Base-by-base conservation (phyloP, 2,113 vertebrate genomes). In the Varanus komodoensis region DNA sequence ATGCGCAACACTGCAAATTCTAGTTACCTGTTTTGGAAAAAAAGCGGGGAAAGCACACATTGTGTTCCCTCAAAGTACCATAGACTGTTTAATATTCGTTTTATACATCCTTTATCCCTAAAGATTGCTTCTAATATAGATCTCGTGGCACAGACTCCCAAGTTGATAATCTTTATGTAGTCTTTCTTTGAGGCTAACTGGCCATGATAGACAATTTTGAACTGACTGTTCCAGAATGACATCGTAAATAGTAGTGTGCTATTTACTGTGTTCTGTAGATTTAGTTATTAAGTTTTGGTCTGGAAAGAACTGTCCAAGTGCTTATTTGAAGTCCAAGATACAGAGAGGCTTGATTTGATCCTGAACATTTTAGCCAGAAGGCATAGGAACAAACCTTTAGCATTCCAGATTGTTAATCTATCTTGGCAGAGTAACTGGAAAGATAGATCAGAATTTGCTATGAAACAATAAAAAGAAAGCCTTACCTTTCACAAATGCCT, bases 321-420 rank as follows among this genome's bases (percentile, higher is more conserved):
- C 64, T 93, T 91, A 1, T 96, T 84, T 95, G 82, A 87, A 95
- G 83, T 93, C 95, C 82, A 94, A 84, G 91, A 87, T 90, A 88
- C 68, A 88, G 75, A 82, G 34, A 81, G 89, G 92, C 82, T 92
- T 91, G 86, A 95, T 95, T 95, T 95, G 87, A 95, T 94, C 73
- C 1, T 95, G 88, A 94, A 93, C n/a, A 93, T 91, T 87, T 61
- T 91, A 86, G 89, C 85, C 78, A 88, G 89, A 84, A 95, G 92
- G 92, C 88, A 92, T 25, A 88, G 48, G 38, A 86, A 95, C 94
- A 95, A 92, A 84, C n/a, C 81, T 93, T 96, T 83, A 90, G 48
- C 92, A 86, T 89, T 96, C 94, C 87, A 93, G 94, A 77, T 87
- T 75, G 91, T 96, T 97, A 87, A 96, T 96, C 88, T 96, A 27